Evolutionary conservation across 64 coral and sea anemone species (phyloP), one percentile per base, ranked within the genome.

Genomic region (Exaiptasia diaphana): DNA sequence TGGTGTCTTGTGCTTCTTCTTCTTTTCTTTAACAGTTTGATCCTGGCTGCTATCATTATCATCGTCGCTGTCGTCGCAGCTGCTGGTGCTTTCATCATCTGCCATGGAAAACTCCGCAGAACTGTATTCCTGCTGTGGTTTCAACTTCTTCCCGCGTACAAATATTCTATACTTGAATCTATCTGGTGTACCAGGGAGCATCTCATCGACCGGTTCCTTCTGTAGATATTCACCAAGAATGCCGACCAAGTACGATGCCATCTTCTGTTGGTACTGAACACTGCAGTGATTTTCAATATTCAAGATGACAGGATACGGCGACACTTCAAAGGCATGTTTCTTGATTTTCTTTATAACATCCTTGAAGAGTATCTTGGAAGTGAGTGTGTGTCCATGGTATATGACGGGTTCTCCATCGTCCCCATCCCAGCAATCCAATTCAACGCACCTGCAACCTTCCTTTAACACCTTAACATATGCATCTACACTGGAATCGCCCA

Each of bases 351-450:
- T 1, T 20, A 92, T 70, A 29, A 92, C 49, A 55, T 92, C 82
- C 57, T 58, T 85, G 55, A 92, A 92, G 64, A 80, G 41, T 9
- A 92, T 86, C 58, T 92, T 92, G 4, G 83, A 86, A 0, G 82
- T 85, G 15, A 92, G 24, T 3, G 90, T 92, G 7, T 68, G 76
- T 9, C 90, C 90, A 46, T 92, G 90, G 74, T 92, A 92, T 3
- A 92, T 67, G 0, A 92, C 76, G n/a, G 90, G 90, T 29, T 92
- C 90, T 0, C 25, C 75, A 58, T 81, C 30, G 11, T 86, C 83
- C 0, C 90, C 90, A 41, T 92, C 82, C 90, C 90, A 92, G 53
- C 90, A 92, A 45, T 92, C 90, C 5, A 92, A 55, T 35, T 85
- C 89, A 3, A 91, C 89, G 12, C 89, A 91, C 14, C 89, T 60